A percentile compares a stretch with the other conserved stretches of the same genome.
Evolutionary conservation across 2,888 invertebrate genomes (phyloP).

Genomic region (Mimachlamys varia): DNA sequence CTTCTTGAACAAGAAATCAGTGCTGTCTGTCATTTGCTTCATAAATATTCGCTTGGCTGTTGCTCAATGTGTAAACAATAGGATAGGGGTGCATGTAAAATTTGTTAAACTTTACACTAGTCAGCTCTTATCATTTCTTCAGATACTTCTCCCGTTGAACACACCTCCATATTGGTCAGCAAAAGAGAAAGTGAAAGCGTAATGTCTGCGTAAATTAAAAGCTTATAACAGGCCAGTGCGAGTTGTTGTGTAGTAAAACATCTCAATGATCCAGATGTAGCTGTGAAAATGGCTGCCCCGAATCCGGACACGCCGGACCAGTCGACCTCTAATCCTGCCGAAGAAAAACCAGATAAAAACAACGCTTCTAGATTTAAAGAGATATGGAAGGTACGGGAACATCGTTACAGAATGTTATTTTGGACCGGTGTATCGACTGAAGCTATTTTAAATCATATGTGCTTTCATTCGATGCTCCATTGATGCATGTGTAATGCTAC

Average conservation of each 20-base stretch:
- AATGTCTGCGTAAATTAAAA: background rate
- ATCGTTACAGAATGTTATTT: background rate
- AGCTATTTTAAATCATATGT: no score
- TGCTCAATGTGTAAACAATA: no score
- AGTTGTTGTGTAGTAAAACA: background rate
- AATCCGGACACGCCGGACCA: slow-evolving; percentile 19
- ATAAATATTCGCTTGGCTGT: no score
- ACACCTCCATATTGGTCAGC: background rate
- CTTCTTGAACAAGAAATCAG: no score
- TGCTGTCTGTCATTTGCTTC: no score
- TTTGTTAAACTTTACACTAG: no score
- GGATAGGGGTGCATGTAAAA: no score
- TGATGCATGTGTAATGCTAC: no score
- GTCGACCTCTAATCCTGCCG: slow-evolving; percentile 25
- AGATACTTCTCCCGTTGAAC: no score
- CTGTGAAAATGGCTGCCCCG: slow-evolving; percentile 54
- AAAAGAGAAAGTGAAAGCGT: background rate
- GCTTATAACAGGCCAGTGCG: background rate
- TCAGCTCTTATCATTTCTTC: no score
- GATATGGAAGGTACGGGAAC: slow-evolving; percentile 47
- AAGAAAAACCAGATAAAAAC: background rate
- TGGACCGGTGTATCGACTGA: no score
- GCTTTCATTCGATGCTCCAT: no score
- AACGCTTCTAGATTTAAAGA: background rate
- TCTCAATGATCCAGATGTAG: background rate